phyloP scores from a whole-genome alignment of 1,140 invertebrate genomes.

The Dendroctonus valens region DNA sequence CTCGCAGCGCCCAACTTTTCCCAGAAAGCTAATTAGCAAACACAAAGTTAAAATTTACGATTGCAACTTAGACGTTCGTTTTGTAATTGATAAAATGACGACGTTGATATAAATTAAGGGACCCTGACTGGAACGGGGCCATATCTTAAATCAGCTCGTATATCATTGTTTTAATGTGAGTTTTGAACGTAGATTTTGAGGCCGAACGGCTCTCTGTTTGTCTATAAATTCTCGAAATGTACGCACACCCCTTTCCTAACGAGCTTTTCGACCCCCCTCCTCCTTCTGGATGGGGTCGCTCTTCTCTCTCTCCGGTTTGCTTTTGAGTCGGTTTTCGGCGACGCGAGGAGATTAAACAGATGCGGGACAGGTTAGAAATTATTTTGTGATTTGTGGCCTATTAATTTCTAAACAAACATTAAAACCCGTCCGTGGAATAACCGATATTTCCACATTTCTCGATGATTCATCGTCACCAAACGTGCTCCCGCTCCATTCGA shows the following conservation, averaged over 20 bases:
- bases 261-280: conserved; percentile 30
- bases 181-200: conserved; percentile 47
- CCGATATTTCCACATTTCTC: too few species aligned
- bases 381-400: conserved; percentile 23
- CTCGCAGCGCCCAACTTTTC: conserved; percentile 21
- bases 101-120: conserved; percentile 51
- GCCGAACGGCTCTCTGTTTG: conserved; percentile 47
- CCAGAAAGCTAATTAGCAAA: conserved; percentile 40
- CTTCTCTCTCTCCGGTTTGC: conserved; percentile 26
- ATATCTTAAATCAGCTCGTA: conserved; percentile 50
- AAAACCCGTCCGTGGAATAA: too few species aligned
- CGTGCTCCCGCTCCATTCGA: too few species aligned
- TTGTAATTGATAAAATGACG: conserved; percentile 51
- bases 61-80: conserved; percentile 45
- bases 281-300: conserved; percentile 11
- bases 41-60: conserved; percentile 46
- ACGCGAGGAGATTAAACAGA: conserved; percentile 29
- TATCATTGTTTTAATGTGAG: conserved; percentile 51
- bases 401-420: conserved; percentile 13
- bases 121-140: conserved; percentile 49
- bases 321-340: conserved; percentile 34
- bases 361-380: conserved; percentile 29
- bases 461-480: too few species aligned
- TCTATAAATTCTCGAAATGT: conserved; percentile 47
- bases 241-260: conserved; percentile 41